These are phyloP conservation scores for Narcine bancroftii DNA, from an alignment of 2,113 vertebrate species.

Conservation along the genomic window DNA sequence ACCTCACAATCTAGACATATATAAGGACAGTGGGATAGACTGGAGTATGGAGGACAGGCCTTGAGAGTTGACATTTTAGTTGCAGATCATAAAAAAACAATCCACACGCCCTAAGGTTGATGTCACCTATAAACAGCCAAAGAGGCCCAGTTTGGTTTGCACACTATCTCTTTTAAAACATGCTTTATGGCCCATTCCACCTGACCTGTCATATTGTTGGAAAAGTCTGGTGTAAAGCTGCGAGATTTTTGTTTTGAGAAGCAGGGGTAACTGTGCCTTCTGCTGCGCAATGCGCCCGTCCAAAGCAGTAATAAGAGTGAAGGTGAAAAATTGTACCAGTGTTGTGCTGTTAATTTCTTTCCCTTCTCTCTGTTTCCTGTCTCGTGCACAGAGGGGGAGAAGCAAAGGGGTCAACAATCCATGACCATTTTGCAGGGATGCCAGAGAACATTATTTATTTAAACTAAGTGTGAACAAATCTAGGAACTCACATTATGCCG, in stretches of 20 bases:
- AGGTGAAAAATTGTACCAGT: background rate
- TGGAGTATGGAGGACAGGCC: background rate
- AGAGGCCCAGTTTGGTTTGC: background rate
- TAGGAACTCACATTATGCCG: no score
- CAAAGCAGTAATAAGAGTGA: background rate
- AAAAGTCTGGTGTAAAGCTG: background rate
- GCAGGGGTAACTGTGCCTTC: background rate
- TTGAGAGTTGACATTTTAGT: background rate
- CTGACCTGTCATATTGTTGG: background rate
- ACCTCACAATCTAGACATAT: background rate
- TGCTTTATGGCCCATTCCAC: background rate
- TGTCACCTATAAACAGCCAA: conserved; percentile 15
- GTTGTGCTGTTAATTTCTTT: background rate
- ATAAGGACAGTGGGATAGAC: background rate
- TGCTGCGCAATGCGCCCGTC: background rate
- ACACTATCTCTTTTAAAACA: background rate
- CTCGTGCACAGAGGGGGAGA: background rate
- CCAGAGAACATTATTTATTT: no score
- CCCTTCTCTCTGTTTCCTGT: background rate
- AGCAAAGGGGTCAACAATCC: no score
- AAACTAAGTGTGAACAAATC: no score
- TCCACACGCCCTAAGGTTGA: background rate
- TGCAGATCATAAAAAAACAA: background rate
- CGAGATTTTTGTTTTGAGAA: background rate
- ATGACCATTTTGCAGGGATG: no score